A percentile compares a stretch with the other conserved stretches of the same genome.
phyloP scores from a whole-genome alignment of 1,140 invertebrate genomes.

The Branchinecta lindahli region DNA sequence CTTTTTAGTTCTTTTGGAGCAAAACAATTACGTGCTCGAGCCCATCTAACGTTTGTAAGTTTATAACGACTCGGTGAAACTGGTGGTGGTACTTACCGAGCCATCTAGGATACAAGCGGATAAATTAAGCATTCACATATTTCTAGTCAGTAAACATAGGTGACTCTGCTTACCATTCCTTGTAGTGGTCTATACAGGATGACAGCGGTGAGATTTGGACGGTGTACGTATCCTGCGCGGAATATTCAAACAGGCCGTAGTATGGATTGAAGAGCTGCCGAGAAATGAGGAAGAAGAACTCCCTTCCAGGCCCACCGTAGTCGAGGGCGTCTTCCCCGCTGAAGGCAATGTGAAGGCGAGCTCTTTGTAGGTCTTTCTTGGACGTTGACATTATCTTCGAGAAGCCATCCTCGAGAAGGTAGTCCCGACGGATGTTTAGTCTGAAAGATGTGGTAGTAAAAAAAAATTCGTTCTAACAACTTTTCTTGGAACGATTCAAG shows the following conservation, averaged over 20 bases:
- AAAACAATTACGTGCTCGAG: no score
- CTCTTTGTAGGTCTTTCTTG: constrained; percentile 88
- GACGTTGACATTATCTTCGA: constrained; percentile 90
- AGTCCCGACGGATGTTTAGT: constrained; percentile 76
- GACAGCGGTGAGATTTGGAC: constrained; percentile 96
- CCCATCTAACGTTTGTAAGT: no score
- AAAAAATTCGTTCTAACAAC: not conserved
- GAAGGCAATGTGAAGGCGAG: constrained; percentile 84
- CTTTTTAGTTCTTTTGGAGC: no score
- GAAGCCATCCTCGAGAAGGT: constrained; percentile 88
- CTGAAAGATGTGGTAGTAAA: constrained; percentile 36
- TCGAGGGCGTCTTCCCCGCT: constrained; percentile 92
- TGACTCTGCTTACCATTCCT: constrained; percentile 59
- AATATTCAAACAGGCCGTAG: constrained; percentile 95
- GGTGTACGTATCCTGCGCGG: constrained; percentile 92
- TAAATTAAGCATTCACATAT: no score
- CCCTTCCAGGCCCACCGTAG: constrained; percentile 87
- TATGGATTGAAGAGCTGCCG: constrained; percentile 95
- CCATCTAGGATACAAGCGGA: no score
- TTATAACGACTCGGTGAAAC: no score
- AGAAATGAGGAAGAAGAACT: constrained; percentile 93
- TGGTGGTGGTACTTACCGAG: no score
- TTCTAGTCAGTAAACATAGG: no score
- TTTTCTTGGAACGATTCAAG: no score
- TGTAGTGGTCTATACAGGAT: constrained; percentile 91